These are phyloP conservation scores for Eulemur albifrons DNA, from an alignment of 2,797 vertebrate genomes.

Conservation along the genomic window DNA sequence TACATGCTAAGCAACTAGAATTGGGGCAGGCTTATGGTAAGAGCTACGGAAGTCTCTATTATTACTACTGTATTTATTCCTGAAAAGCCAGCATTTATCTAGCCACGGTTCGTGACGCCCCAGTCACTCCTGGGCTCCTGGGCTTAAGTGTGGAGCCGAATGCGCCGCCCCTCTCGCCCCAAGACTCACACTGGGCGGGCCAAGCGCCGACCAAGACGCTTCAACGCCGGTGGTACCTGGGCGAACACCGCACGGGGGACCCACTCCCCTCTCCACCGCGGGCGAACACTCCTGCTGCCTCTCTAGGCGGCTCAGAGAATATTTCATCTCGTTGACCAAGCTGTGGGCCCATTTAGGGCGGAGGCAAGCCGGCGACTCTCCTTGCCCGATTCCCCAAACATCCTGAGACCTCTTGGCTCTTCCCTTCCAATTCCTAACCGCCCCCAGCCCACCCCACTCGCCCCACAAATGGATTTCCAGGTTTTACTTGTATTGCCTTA, in stretches of 20 bases:
- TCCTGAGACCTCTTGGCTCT: background rate
- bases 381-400: background rate
- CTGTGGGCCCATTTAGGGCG: no score
- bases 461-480: background rate
- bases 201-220: background rate
- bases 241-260: background rate
- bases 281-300: background rate
- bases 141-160: background rate
- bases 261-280: background rate
- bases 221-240: accelerated
- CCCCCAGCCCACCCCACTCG: background rate
- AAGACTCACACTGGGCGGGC: background rate
- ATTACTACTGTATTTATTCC: background rate
- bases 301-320: background rate
- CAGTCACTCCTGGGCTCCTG: background rate
- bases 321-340: no score
- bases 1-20: background rate
- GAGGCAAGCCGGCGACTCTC: background rate
- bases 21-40: background rate
- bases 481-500: background rate
- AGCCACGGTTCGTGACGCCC: background rate
- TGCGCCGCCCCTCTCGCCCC: background rate
- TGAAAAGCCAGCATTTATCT: background rate
- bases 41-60: background rate
- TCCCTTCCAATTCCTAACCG: background rate